A percentile compares a stretch with the other conserved stretches of the same genome.
phyloP scores from a whole-genome alignment of 2,888 invertebrate genomes.

The Brachyptera risi region DNA sequence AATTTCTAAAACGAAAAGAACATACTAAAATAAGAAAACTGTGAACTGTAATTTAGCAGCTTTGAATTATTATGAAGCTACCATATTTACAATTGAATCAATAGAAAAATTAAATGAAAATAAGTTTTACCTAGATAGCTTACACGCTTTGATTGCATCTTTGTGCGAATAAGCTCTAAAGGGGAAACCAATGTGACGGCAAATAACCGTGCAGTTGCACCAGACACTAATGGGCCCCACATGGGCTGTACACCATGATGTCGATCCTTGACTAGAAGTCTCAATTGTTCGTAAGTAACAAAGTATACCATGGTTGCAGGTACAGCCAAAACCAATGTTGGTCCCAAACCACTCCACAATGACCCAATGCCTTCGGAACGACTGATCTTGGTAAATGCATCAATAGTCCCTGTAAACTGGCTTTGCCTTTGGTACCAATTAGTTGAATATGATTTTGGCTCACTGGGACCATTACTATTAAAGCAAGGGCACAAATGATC shows the following conservation, averaged over 20 bases:
- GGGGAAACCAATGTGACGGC: conserved; percentile 89
- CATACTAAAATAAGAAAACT: background rate
- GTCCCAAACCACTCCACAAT: conserved; percentile 95
- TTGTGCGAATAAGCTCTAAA: conserved; percentile 92
- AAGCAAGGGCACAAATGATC: conserved; percentile 83
- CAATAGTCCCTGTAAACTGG: conserved; percentile 70
- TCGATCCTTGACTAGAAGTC: conserved; percentile 55
- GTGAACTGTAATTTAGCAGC: too few species aligned
- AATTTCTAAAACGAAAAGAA: conserved; percentile 50
- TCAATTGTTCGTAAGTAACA: conserved; percentile 91
- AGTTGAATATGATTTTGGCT: background rate
- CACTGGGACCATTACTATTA: background rate
- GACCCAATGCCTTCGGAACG: conserved; percentile 83
- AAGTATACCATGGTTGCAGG: conserved; percentile 97
- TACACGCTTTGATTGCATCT: conserved; percentile 93
- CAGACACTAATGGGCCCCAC: conserved; percentile 73
- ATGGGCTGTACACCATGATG: conserved; percentile 46
- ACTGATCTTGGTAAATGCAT: conserved; percentile 92
- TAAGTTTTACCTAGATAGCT: conserved; percentile 65
- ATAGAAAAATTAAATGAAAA: background rate
- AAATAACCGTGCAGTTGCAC: conserved; percentile 77
- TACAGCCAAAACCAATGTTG: conserved; percentile 90
- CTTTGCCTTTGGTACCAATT: conserved; percentile 28
- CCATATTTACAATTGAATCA: background rate
- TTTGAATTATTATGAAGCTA: too few species aligned